Evolutionary conservation across 2,888 invertebrate species (phyloP).

Genomic region (Drosophila ochracea): DNA sequence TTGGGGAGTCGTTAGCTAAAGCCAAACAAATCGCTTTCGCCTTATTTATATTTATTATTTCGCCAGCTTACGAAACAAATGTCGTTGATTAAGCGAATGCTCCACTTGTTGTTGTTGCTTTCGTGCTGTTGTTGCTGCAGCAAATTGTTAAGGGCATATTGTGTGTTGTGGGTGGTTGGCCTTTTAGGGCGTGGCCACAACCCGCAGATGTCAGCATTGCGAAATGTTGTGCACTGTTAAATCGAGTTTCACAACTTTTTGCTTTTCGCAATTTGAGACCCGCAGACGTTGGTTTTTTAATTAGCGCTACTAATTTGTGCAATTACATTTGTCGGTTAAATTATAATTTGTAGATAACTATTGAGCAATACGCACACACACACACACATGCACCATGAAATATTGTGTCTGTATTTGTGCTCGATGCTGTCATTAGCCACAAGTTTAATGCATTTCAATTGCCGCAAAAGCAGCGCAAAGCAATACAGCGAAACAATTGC

Average conservation of each 20-base stretch:
- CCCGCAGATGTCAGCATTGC: constrained; percentile 24
- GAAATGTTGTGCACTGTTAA: constrained; percentile 17
- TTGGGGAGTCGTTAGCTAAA: constrained; percentile 66
- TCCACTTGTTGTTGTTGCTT: constrained; percentile 7
- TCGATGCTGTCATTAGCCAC: constrained; percentile 35
- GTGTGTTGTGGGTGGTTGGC: constrained; percentile 2
- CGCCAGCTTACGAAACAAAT: constrained; percentile 35
- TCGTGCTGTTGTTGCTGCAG: neutral
- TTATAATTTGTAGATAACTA: constrained; percentile 19
- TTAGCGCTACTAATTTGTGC: constrained; percentile 57
- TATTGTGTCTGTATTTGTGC: neutral
- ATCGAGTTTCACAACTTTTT: constrained; percentile 16
- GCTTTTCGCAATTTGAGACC: constrained; percentile 44
- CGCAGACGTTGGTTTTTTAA: constrained; percentile 63
- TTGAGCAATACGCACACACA: neutral
- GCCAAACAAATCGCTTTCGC: constrained; percentile 62
- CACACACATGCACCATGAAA: neutral
- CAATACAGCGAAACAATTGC: constrained; percentile 20
- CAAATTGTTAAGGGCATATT: constrained; percentile 25
- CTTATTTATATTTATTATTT: constrained; percentile 63
- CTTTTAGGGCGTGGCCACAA: constrained; percentile 5
- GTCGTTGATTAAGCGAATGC: constrained; percentile 53
- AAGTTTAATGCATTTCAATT: constrained; percentile 46
- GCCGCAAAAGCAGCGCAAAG: constrained; percentile 1
- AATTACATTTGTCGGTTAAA: constrained; percentile 56